Base-by-base conservation (phyloP, 2,888 invertebrate species). In the Andrena haemorrhoa region DNA sequence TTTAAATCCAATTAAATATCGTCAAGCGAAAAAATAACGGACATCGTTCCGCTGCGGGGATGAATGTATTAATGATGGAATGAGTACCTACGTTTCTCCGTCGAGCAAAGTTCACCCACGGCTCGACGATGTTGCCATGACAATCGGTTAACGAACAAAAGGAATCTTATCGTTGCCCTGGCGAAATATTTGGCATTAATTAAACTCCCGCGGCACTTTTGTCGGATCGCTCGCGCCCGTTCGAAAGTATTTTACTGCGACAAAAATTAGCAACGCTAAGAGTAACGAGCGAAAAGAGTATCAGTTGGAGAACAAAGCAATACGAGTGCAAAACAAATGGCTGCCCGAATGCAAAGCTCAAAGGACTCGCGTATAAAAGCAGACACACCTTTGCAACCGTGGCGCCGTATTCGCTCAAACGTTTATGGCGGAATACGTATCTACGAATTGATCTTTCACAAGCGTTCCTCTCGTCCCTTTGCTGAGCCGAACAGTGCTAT, bases 161-260 rank as follows among this genome's bases (percentile, higher is more conserved):
- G 33, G 47, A 33, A 47, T 66, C 41, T 56, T 26, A 31, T 51
- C 20, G 33, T 31, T 16, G 8, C 16, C 41, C 41, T 16, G 58
- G 26, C 23, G 33, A 49, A 26, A 71, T 76, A 47, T 65, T 51
- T 41, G 23, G 41, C 20, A 31, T 53, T 66, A 66, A 73, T 77
- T 73, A 73, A 65, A 53, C 51, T 23, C n/a, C 23, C 2, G 1
- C 2, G 51, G 61, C 35, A 26, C 10, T 66, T 66, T n/a, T 23
- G 12, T 10, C 7, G 23, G 47, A 8, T 16, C 47, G 16, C 1
- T 16, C 41, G 41, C n/a, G 47, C 49, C 49, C 23, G 16, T 31
- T 49, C 23, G 16, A 2, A 23, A 31, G 33, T 63, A 51, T 72
- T 20, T 26, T 33, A 4, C 12, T 29, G 58, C 26, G 58, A 35